Percentiles rank a stretch among this genome's conserved stretches.
Conservation (phyloP, 2,113 vertebrate genomes). For the Grantiella picta region DNA sequence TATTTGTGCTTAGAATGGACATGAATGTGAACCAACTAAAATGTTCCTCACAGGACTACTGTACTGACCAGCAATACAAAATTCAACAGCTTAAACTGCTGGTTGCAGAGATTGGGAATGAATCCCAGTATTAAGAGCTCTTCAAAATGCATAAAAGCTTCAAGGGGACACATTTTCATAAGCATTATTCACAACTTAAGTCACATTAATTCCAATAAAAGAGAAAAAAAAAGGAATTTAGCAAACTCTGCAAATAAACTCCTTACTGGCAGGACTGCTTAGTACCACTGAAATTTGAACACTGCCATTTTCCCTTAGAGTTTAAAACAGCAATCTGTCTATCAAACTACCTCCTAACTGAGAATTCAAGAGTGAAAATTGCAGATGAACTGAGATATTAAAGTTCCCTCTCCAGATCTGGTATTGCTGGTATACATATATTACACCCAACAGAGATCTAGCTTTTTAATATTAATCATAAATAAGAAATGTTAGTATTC, state of each 20-base stretch:
- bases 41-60: slow-evolving; percentile 16
- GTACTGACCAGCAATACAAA: slow-evolving; percentile 24
- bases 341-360: neutral
- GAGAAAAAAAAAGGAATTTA: neutral
- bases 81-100: slow-evolving; percentile 27
- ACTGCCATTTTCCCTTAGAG: neutral
- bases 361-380: slow-evolving; percentile 1
- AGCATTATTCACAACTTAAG: slow-evolving; percentile 46
- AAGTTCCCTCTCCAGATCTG: neutral
- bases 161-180: slow-evolving; percentile 55
- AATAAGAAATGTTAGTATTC: neutral
- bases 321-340: neutral
- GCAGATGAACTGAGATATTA: neutral
- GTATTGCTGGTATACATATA: neutral
- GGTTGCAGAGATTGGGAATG: neutral
- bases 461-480: neutral
- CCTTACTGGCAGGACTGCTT: neutral
- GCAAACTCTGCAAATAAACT: slow-evolving; percentile 21
- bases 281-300: neutral
- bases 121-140: slow-evolving; percentile 58
- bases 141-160: slow-evolving; percentile 62
- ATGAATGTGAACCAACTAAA: neutral
- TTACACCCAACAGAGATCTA: neutral
- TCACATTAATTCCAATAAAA: slow-evolving; percentile 60
- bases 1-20: neutral